phyloP scores from a whole-genome alignment of 2,888 invertebrate species.

The Macrosiphum euphorbiae region DNA sequence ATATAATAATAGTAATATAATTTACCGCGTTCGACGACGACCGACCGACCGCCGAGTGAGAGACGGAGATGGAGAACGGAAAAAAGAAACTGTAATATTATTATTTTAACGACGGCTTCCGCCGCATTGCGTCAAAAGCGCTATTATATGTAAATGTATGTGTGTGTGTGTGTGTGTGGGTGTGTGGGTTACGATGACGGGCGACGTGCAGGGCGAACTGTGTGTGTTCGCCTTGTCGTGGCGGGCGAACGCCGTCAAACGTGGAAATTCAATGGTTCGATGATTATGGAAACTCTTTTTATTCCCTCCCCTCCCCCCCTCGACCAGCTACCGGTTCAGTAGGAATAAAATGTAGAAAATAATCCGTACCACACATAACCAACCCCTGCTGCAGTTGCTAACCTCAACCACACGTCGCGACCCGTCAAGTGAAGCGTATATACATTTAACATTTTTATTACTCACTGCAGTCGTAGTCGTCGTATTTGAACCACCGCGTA shows the following conservation, averaged over 20 bases:
- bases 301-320: background rate
- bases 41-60: background rate
- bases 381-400: background rate
- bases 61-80: background rate
- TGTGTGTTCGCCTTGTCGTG: background rate
- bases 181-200: background rate
- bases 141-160: background rate
- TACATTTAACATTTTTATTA: background rate
- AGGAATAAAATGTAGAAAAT: background rate
- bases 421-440: background rate
- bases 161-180: background rate
- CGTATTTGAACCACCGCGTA: background rate
- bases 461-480: background rate
- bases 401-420: background rate
- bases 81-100: background rate
- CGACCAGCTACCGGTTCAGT: background rate
- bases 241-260: background rate
- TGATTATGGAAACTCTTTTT: slow-evolving; percentile 4
- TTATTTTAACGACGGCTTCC: background rate
- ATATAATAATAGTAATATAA: background rate
- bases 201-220: background rate
- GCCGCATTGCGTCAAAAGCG: slow-evolving; percentile 20
- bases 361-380: background rate
- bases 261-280: background rate
- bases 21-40: background rate